Conservation (phyloP, 2,797 vertebrate species). For the Epinephelus awoara region DNA sequence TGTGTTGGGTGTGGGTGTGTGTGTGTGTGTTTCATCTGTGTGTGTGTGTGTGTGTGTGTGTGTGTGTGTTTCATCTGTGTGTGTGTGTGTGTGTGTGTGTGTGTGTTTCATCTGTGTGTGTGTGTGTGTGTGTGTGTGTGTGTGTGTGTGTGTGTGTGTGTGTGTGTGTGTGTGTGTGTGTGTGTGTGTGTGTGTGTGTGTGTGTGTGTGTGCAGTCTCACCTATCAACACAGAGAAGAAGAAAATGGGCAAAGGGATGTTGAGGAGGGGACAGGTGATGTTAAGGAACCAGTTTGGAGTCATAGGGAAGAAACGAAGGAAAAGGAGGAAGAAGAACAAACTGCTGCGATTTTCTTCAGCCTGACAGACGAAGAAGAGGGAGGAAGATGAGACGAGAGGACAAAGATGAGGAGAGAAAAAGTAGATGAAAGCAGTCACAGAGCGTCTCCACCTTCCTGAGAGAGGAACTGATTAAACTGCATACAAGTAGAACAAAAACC, state of each 20-base stretch:
- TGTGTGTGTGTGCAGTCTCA: conserved; percentile 73
- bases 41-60: too few species aligned
- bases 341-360: conserved; percentile 94
- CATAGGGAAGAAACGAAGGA: conserved; percentile 98
- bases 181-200: neutral
- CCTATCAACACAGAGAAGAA: conserved; percentile 96
- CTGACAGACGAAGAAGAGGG: conserved; percentile 75
- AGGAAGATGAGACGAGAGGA: neutral
- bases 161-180: neutral
- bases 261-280: conserved; percentile 96
- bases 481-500: too few species aligned
- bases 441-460: neutral
- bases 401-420: too few species aligned
- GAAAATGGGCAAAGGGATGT: conserved; percentile 93
- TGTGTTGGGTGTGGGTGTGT: neutral
- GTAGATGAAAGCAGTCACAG: neutral
- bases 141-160: neutral
- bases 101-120: conserved; percentile 6
- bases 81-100: neutral
- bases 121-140: neutral
- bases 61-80: too few species aligned
- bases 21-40: neutral
- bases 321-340: conserved; percentile 96
- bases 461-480: too few species aligned
- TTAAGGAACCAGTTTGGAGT: conserved; percentile 99